Conservation (phyloP, 2,113 vertebrate genomes). For the Oplegnathus fasciatus region DNA sequence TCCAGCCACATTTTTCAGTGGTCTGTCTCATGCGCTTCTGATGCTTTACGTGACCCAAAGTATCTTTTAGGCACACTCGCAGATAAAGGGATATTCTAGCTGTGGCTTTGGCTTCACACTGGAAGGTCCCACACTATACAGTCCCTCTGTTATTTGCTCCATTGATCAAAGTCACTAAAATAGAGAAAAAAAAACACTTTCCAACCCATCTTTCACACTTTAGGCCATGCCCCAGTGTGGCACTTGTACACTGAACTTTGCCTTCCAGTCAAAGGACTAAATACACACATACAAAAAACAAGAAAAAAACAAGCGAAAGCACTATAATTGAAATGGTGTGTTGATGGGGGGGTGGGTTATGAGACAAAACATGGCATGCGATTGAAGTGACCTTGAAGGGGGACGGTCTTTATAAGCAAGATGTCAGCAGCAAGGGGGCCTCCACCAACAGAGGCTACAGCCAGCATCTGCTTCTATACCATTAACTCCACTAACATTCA, state of each 20-base stretch:
- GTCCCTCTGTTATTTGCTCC: not conserved
- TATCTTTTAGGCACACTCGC: not conserved
- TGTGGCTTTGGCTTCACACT: conserved; percentile 1
- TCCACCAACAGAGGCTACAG: not conserved
- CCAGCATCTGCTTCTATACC: conserved; percentile 42
- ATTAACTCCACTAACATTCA: conserved; percentile 50
- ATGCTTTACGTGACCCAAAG: not conserved
- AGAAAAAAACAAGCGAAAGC: not conserved
- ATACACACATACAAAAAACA: not conserved
- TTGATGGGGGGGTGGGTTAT: too few relatives aligned
- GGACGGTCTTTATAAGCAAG: conserved; percentile 69
- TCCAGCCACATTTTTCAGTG: not conserved
- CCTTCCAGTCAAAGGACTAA: not conserved
- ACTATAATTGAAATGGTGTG: not conserved
- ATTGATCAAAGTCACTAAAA: conserved; percentile 14
- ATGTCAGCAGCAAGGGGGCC: conserved; percentile 20
- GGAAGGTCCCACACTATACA: not conserved
- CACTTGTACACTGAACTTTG: not conserved
- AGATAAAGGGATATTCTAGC: not conserved
- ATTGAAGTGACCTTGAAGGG: conserved; percentile 70
- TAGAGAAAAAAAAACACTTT: not conserved
- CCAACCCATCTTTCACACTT: not conserved
- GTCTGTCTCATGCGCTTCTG: not conserved
- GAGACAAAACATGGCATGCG: conserved; percentile 41
- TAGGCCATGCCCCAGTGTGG: not conserved